phyloP scores from a whole-genome alignment of 2,888 invertebrate species.

The Hipparchia sbordonii region DNA sequence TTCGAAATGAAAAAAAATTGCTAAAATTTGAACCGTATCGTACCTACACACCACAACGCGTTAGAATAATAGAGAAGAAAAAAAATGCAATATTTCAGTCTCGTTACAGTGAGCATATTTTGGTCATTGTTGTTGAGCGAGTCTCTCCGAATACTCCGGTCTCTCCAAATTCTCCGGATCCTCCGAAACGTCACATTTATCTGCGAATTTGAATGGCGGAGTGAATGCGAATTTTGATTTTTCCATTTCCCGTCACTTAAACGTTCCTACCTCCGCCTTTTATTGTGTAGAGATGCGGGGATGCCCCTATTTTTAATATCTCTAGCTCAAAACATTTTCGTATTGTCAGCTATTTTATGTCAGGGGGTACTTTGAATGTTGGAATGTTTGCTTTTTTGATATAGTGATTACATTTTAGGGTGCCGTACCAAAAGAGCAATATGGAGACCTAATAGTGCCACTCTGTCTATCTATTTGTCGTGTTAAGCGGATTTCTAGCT shows the following conservation, averaged over 20 bases:
- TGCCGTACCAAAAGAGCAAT: too few species aligned
- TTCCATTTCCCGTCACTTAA: constrained; percentile 73
- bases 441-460: too few species aligned
- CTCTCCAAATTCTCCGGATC: constrained; percentile 44
- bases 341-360: constrained; percentile 50
- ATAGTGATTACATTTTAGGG: too few species aligned
- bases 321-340: constrained; percentile 49
- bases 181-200: constrained; percentile 48
- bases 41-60: constrained; percentile 3
- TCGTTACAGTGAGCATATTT: constrained; percentile 36
- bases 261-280: constrained; percentile 55
- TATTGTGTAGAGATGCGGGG: constrained; percentile 51
- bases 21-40: not conserved
- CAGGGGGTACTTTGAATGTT: constrained; percentile 28
- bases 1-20: too few species aligned
- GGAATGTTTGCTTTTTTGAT: constrained; percentile 22
- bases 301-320: constrained; percentile 66
- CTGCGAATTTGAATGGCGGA: constrained; percentile 52
- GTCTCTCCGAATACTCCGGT: constrained; percentile 41
- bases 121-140: constrained; percentile 47
- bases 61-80: constrained; percentile 16
- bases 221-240: constrained; percentile 67
- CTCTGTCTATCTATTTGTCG: too few species aligned
- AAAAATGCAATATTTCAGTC: constrained; percentile 37
- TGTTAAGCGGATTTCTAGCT: too few species aligned